Percentiles rank a stretch among this genome's conserved stretches.
Conservation (phyloP, 2,888 invertebrate genomes). For the Mesopsocus fuscifrons region DNA sequence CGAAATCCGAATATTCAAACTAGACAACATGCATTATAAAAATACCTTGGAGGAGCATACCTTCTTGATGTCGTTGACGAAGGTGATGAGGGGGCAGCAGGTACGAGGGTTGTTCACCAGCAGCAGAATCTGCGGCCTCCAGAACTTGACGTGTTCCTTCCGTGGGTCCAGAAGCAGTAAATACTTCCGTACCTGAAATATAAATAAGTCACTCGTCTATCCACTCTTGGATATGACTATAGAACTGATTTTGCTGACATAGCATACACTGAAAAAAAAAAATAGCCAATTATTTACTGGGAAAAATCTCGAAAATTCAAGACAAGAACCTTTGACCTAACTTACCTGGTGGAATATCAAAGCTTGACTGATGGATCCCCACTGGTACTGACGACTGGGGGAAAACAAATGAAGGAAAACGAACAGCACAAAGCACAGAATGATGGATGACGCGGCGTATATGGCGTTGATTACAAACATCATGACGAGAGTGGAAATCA, state of each 20-base stretch:
- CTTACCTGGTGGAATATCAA: constrained; percentile 90
- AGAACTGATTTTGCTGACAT: neutral
- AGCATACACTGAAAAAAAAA: constrained; percentile 3
- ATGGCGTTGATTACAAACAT: constrained; percentile 89
- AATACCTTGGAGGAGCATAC: no score
- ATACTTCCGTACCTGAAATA: constrained; percentile 71
- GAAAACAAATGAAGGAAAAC: constrained; percentile 78
- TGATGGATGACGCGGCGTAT: constrained; percentile 73
- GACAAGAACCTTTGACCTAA: no score
- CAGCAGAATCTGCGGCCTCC: constrained; percentile 92
- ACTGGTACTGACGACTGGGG: constrained; percentile 52
- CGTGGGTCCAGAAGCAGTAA: constrained; percentile 84
- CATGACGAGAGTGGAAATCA: constrained; percentile 71
- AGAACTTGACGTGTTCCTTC: constrained; percentile 97
- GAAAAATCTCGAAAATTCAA: no score
- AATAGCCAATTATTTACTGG: constrained; percentile 7
- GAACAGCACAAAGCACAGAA: constrained; percentile 66
- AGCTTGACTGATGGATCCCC: constrained; percentile 99
- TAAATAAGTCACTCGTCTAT: no score
- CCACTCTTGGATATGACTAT: constrained; percentile 5
- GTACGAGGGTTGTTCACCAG: constrained; percentile 83
- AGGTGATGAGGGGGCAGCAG: constrained; percentile 80
- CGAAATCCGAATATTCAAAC: no score
- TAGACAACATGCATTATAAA: no score
- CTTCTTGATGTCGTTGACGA: constrained; percentile 96